Conservation (phyloP, 1,140 invertebrate species). For the Holcopasites calliopsidis region DNA sequence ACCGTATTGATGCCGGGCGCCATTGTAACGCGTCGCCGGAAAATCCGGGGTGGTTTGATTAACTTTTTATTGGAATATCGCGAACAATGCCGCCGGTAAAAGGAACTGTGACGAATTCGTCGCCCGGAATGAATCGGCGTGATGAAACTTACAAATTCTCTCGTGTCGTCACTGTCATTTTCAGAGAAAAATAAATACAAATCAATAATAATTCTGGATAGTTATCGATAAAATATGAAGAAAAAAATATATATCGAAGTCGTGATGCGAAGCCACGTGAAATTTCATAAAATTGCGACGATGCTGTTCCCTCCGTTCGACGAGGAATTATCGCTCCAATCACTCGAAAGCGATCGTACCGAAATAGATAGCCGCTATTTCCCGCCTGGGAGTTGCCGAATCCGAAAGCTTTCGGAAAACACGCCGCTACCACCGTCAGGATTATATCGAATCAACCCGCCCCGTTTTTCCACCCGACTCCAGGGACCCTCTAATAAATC, state of each 20-base stretch:
- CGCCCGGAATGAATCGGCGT: neutral
- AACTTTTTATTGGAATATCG: constrained; percentile 42
- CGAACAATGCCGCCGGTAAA: constrained; percentile 13
- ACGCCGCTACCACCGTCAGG: neutral
- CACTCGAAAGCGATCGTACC: constrained; percentile 10
- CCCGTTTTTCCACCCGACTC: neutral
- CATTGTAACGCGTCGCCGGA: constrained; percentile 27
- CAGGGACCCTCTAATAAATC: neutral
- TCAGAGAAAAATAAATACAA: too few species aligned
- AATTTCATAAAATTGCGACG: neutral
- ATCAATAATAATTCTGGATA: neutral
- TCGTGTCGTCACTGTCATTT: neutral
- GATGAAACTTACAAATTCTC: neutral
- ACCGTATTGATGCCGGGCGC: constrained; percentile 11
- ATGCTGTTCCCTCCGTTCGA: too few species aligned
- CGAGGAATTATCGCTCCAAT: constrained; percentile 13
- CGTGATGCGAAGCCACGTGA: neutral
- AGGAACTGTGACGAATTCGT: constrained; percentile 19
- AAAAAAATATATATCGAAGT: too few species aligned
- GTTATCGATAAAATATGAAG: neutral
- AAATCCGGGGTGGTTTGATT: constrained; percentile 32
- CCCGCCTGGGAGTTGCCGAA: neutral
- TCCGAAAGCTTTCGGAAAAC: neutral
- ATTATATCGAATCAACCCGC: neutral
- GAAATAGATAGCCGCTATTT: constrained; percentile 8